Conservation (phyloP, 2,888 invertebrate species). For the Dasysyrphus tricinctus region DNA sequence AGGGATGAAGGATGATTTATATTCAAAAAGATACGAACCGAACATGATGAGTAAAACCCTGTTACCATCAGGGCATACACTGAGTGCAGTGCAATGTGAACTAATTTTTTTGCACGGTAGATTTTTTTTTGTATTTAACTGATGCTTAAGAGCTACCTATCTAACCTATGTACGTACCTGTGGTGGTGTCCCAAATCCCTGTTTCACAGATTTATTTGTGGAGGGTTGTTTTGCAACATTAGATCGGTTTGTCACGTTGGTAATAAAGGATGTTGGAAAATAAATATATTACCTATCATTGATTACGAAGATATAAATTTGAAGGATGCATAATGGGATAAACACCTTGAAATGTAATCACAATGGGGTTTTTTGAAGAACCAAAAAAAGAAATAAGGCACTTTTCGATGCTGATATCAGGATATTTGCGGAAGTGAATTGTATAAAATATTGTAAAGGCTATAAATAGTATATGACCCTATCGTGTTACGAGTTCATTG, state of each 20-base stretch:
- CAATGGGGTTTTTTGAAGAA: constrained; percentile 52
- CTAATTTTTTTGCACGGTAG: constrained; percentile 70
- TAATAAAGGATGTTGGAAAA: constrained; percentile 74
- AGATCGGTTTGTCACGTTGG: constrained; percentile 75
- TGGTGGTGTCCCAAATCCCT: constrained; percentile 59
- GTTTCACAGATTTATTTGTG: constrained; percentile 23
- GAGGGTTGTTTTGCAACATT: constrained; percentile 74
- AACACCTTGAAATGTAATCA: constrained; percentile 78
- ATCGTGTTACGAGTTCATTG: constrained; percentile 44
- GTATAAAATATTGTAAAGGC: constrained; percentile 1
- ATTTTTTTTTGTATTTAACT: constrained; percentile 18
- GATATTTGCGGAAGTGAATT: constrained; percentile 34
- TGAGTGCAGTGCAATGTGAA: constrained; percentile 58
- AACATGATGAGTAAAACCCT: constrained; percentile 60
- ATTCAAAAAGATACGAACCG: constrained; percentile 53
- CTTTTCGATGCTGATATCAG: neutral
- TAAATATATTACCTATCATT: constrained; percentile 75
- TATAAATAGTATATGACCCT: constrained; percentile 46
- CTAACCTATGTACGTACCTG: constrained; percentile 48
- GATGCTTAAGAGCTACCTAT: constrained; percentile 19
- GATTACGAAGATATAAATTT: constrained; percentile 76
- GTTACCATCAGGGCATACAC: constrained; percentile 34
- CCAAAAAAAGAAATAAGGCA: neutral
- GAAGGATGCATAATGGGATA: constrained; percentile 80
- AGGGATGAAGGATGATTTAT: constrained; percentile 63